Conservation (phyloP, 2,113 vertebrate genomes). For the Platysteira castanea region DNA sequence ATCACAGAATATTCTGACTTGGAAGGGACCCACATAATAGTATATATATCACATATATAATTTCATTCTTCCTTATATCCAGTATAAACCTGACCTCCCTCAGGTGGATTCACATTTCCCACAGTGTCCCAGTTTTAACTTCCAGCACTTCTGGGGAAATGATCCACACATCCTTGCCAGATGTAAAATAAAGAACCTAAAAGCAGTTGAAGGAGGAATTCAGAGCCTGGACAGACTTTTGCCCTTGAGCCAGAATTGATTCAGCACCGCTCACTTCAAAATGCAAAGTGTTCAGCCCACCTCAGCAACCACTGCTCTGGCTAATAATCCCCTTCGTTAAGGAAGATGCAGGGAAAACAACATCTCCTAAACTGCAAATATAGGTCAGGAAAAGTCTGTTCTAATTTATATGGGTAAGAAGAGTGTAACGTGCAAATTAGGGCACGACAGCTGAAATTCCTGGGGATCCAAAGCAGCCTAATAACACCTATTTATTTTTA, state of each 20-base stretch:
- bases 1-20: background rate
- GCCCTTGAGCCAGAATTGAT: slow-evolving; percentile 19
- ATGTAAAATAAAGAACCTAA: background rate
- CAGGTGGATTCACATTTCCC: background rate
- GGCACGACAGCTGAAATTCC: slow-evolving; percentile 5
- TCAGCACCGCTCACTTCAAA: background rate
- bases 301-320: background rate
- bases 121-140: background rate
- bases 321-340: slow-evolving; percentile 28
- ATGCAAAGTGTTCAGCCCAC: background rate
- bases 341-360: slow-evolving; percentile 19
- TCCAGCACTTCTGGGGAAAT: background rate
- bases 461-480: background rate
- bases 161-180: background rate
- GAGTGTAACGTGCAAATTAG: slow-evolving; percentile 10
- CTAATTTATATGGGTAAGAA: slow-evolving; percentile 10
- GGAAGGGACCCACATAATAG: background rate
- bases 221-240: background rate
- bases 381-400: slow-evolving; percentile 33
- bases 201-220: background rate
- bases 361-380: slow-evolving; percentile 30
- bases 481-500: slow-evolving; percentile 30
- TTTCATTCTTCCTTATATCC: background rate
- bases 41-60: background rate
- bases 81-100: background rate